These are phyloP conservation scores for Phyllostomus hastatus DNA, from an alignment of 2,113 vertebrate genomes.

Conservation along the genomic window DNA sequence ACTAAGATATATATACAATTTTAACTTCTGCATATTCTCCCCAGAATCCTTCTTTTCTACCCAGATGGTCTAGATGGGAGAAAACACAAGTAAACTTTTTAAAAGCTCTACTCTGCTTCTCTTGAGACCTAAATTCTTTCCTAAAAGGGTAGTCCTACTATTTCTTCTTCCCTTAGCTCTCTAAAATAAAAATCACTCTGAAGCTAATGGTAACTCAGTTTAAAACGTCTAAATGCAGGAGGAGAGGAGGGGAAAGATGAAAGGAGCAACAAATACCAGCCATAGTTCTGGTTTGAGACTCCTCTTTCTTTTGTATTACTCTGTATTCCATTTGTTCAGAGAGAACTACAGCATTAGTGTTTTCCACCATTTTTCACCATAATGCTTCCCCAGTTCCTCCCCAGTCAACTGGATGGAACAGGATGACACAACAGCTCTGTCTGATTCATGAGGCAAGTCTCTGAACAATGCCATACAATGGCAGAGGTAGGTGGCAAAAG, in stretches of 20 bases:
- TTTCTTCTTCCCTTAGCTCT: background rate
- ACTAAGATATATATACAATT: background rate
- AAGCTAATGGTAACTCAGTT: constrained; percentile 5
- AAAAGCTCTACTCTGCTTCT: background rate
- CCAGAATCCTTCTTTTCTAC: background rate
- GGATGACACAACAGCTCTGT: background rate
- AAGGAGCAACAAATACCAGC: background rate
- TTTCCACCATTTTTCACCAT: background rate
- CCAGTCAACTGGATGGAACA: background rate
- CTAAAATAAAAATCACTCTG: background rate
- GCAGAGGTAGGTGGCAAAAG: background rate
- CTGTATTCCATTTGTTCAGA: background rate
- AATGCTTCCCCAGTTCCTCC: background rate
- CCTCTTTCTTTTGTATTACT: background rate
- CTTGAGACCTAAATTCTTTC: background rate
- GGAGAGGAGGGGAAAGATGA: background rate
- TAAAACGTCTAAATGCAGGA: background rate
- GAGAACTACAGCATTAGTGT: background rate
- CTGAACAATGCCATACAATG: background rate
- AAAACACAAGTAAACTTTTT: background rate
- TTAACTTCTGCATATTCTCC: background rate
- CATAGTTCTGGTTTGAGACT: background rate
- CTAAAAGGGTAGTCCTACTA: background rate
- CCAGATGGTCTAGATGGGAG: background rate
- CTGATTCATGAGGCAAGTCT: background rate